A percentile compares a stretch with the other conserved stretches of the same genome.
phyloP scores from a whole-genome alignment of 2,888 invertebrate species.

The Drosophila macrospina region DNA sequence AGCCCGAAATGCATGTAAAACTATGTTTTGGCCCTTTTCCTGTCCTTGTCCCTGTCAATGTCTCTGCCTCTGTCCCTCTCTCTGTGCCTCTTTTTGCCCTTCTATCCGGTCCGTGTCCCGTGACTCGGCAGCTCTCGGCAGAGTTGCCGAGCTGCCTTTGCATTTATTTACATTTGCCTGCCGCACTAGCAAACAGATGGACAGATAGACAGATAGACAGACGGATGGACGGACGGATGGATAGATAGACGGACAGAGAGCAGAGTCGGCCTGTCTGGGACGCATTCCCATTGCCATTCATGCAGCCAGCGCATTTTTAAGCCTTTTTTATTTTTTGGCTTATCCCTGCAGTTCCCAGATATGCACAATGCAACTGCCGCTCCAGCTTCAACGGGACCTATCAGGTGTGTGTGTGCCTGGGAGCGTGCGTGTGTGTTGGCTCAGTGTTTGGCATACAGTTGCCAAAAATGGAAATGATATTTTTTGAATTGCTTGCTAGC shows the following conservation, averaged over 20 bases:
- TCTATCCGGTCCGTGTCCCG: constrained; percentile 22
- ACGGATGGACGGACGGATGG: constrained; percentile 11
- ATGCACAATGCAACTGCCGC: constrained; percentile 25
- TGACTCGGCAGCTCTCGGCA: constrained; percentile 35
- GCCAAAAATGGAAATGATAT: constrained; percentile 51
- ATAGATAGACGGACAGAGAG: constrained; percentile 22
- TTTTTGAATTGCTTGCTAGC: constrained; percentile 26
- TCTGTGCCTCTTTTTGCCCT: neutral
- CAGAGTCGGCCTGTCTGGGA: constrained; percentile 53
- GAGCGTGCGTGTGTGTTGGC: constrained; percentile 13
- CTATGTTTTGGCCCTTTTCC: constrained; percentile 39
- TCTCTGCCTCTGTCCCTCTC: neutral
- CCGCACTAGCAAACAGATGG: constrained; percentile 21
- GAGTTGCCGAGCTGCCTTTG: constrained; percentile 57
- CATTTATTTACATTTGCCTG: constrained; percentile 75
- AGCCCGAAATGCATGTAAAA: constrained; percentile 64
- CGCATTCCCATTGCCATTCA: constrained; percentile 60
- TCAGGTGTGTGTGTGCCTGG: constrained; percentile 55
- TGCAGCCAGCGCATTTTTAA: constrained; percentile 46
- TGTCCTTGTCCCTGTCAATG: neutral
- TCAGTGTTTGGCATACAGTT: constrained; percentile 29
- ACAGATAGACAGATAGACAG: constrained; percentile 7
- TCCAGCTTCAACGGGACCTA: constrained; percentile 29
- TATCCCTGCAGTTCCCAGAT: constrained; percentile 16
- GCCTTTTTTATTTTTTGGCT: constrained; percentile 38